phyloP scores from a whole-genome alignment of 2,797 vertebrate genomes.

The Kryptopterus vitreolus region DNA sequence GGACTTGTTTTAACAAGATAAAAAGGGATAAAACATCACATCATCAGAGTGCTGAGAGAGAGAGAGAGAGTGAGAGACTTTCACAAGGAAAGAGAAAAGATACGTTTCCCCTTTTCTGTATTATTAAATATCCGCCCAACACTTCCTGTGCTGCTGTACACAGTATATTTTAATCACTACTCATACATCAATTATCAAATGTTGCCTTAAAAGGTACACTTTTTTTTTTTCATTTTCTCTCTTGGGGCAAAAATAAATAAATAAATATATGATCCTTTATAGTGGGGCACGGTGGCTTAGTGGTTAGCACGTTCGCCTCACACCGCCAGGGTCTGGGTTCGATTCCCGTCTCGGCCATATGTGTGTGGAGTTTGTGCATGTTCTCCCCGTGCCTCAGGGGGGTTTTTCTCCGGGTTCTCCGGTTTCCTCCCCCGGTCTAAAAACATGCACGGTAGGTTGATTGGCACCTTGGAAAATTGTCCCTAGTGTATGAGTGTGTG shows the following conservation, averaged over 20 bases:
- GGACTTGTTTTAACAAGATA: conserved; percentile 70
- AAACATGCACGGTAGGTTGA: no score
- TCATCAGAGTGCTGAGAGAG: conserved; percentile 33
- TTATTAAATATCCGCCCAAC: conserved; percentile 2
- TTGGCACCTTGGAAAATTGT: no score
- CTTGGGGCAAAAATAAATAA: not conserved
- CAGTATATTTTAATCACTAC: not conserved
- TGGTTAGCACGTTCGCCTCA: no score
- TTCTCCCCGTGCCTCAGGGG: no score
- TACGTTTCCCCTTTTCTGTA: not conserved
- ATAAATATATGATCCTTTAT: no score
- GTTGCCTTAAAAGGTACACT: not conserved
- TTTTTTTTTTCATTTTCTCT: not conserved
- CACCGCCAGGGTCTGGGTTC: no score
- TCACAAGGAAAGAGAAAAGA: not conserved
- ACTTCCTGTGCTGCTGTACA: not conserved
- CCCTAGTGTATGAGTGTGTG: no score
- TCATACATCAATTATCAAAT: not conserved
- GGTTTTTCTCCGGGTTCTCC: no score
- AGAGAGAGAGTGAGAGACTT: conserved; percentile 23
- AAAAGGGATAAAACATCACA: conserved; percentile 66
- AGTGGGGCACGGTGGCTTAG: no score
- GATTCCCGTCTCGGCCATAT: no score
- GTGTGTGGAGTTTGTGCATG: no score
- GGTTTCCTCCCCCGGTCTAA: no score